A percentile compares a stretch with the other conserved stretches of the same genome.
These are phyloP conservation scores for Gambusia affinis DNA, from an alignment of 2,113 vertebrate genomes.

Conservation along the genomic window DNA sequence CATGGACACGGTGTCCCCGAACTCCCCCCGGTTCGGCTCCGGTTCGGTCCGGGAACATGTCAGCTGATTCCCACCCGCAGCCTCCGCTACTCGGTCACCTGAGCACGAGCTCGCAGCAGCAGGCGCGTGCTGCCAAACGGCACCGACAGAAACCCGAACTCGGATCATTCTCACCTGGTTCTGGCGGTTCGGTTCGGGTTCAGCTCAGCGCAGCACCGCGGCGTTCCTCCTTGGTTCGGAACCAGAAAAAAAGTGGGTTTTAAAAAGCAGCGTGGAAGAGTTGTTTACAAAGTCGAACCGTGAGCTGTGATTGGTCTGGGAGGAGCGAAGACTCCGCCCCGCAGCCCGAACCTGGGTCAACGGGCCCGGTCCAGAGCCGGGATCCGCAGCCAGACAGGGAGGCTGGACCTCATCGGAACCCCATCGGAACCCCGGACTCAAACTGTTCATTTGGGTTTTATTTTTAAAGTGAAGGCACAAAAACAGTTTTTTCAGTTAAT, in stretches of 20 bases:
- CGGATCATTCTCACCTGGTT: slow-evolving; percentile 38
- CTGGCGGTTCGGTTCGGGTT: not conserved
- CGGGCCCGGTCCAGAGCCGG: slow-evolving; percentile 51
- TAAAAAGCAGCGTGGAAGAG: slow-evolving; percentile 53
- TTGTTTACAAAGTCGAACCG: slow-evolving; percentile 76
- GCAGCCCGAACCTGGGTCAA: slow-evolving; percentile 38
- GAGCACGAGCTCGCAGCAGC: not conserved
- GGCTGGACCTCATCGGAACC: not conserved
- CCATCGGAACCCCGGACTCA: too few species aligned
- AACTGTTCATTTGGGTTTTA: not conserved
- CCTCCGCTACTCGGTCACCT: not conserved
- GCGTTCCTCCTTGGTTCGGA: not conserved
- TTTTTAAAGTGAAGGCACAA: too few species aligned
- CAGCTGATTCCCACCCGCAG: not conserved
- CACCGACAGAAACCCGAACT: not conserved
- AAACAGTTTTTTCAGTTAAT: too few species aligned
- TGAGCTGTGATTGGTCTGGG: slow-evolving; percentile 62
- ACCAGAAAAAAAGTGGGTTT: not conserved
- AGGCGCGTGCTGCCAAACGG: not conserved
- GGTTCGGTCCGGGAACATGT: not conserved
- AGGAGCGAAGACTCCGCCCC: slow-evolving; percentile 54
- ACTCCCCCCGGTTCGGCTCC: not conserved
- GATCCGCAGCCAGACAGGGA: not conserved
- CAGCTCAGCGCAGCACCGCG: not conserved
- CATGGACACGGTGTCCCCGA: not conserved